These are phyloP conservation scores for Uropetala carovei DNA, from an alignment of 2,888 invertebrate genomes.

Conservation along the genomic window DNA sequence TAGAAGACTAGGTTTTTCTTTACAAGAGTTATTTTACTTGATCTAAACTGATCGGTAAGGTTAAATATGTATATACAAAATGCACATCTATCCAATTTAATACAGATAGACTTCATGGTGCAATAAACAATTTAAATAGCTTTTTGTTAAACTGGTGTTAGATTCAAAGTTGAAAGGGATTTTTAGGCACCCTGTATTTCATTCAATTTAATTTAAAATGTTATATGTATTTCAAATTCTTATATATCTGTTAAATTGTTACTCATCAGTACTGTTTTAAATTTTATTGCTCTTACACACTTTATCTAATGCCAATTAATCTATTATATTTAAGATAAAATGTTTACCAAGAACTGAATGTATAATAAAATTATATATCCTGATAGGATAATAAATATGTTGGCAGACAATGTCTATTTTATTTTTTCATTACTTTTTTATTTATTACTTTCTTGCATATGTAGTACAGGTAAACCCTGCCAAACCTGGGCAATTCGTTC, in stretches of 20 bases:
- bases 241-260: conserved; percentile 23
- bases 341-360: conserved; percentile 18
- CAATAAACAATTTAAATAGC: neutral
- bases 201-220: neutral
- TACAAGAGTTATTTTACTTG: no score
- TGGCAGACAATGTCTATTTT: neutral
- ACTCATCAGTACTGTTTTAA: neutral
- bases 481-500: no score
- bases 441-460: no score
- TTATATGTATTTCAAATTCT: neutral
- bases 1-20: no score
- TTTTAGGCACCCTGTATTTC: neutral
- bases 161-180: neutral
- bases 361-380: conserved; percentile 44
- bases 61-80: neutral
- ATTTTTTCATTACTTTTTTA: no score
- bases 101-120: neutral
- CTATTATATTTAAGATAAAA: neutral
- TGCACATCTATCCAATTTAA: neutral
- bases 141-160: neutral
- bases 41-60: no score
- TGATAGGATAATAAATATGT: conserved; percentile 58
- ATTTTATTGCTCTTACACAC: neutral
- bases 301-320: conserved; percentile 34
- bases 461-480: no score